These are phyloP conservation scores for Drosophila nigritarsus DNA, from an alignment of 2,888 invertebrate genomes.

Conservation along the genomic window DNA sequence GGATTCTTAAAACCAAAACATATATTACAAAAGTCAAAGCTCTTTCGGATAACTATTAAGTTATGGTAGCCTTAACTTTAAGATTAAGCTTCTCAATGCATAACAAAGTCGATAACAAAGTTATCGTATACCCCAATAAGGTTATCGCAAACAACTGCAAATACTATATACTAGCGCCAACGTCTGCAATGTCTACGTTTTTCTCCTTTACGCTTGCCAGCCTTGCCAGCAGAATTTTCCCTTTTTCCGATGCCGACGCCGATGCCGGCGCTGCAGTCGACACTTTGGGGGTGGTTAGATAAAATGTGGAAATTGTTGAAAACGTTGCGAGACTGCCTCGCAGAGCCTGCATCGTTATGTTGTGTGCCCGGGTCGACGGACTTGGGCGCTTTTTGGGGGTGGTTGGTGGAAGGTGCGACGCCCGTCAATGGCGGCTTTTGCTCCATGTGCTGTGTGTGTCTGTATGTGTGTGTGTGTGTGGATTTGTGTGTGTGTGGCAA, in stretches of 20 bases:
- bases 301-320: constrained; percentile 82
- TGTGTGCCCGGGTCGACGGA: constrained; percentile 78
- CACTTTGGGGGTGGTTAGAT: constrained; percentile 80
- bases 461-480: constrained; percentile 2
- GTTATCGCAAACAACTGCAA: constrained; percentile 53
- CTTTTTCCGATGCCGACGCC: constrained; percentile 43
- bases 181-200: constrained; percentile 48
- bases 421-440: constrained; percentile 47
- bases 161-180: constrained; percentile 44
- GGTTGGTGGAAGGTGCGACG: constrained; percentile 71
- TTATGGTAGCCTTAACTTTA: too few species aligned
- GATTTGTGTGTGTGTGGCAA: constrained; percentile 42
- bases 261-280: constrained; percentile 60
- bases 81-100: constrained; percentile 3
- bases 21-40: neutral
- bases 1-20: neutral
- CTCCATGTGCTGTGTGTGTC: constrained; percentile 43
- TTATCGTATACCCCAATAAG: constrained; percentile 37
- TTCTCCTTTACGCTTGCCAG: constrained; percentile 11
- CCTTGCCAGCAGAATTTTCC: constrained; percentile 64
- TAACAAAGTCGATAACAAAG: constrained; percentile 43
- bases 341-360: constrained; percentile 76
- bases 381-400: constrained; percentile 75
- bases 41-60: too few species aligned
- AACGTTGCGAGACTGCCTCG: constrained; percentile 65